Base-by-base conservation (phyloP, 2,888 invertebrate genomes). In the Gisinianus flammeolus region DNA sequence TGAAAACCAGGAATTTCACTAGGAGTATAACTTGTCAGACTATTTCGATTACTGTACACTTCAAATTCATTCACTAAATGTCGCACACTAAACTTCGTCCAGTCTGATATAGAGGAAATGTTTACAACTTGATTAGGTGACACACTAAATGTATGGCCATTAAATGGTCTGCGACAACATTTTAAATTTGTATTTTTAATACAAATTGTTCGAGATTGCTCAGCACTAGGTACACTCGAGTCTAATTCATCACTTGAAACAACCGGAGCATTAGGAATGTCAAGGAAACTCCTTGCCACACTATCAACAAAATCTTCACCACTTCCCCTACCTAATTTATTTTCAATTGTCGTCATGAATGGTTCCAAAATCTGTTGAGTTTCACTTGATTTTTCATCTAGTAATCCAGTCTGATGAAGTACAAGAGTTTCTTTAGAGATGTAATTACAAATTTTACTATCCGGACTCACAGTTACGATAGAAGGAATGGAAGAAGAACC, bases 101-200 rank as follows among this genome's bases (percentile, higher is more conserved):
- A 79, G 64, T 84, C 82, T 22, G 80, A 79, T 8, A 83, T 78
- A 44, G 81, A 83, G 22, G 84, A 82, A 71, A 95, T 89, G 85
- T 94, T 92, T 81, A 95, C 91, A 85, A 95, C 94, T 89, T 94
- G 93, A 87, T 95, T 95, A 85, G 94, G 95, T 67, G 95, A 95
- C 33, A 95, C 95, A 87, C 94, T 94, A 88, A 95, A 95, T 83
- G 93, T 92, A 85, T 93, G 91, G 54, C 95, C 95, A 87, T 93
- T 93, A 85, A 92, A 93, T 86, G 93, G 94, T 0, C 94, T 94
- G 91, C 94, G 92, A 82, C 94, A 89, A 86, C 94, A 92, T 87
- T 94, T 93, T 67, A 85, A 79, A 74, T 80, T 85, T 30, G 83
- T 84, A 44, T 26, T 58, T 52, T 70, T 70, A 35, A 24, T 70